Base-by-base conservation (phyloP, 2,888 invertebrate species). In the Eupithecia tripunctaria region DNA sequence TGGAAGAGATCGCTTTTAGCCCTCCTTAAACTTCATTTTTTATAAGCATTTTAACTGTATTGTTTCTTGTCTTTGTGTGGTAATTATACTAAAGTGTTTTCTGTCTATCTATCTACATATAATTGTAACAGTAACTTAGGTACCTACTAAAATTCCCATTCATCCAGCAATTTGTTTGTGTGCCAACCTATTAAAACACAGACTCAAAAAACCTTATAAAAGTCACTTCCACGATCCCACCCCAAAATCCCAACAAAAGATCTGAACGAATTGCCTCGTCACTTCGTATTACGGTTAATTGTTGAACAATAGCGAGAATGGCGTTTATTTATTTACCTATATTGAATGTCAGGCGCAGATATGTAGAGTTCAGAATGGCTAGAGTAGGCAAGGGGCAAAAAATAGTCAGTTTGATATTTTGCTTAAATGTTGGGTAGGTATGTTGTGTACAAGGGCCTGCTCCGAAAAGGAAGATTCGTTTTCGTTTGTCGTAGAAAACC, bases 241-340 rank as follows among this genome's bases (percentile, higher is more conserved):
- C 73, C 72, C 66, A 15, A 66, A n/a, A 27, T 63, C 36, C n/a
- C 27, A 43, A 72, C 72, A 68, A 67, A 70, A 60, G 60, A 70
- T 65, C 68, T 59, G 62, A 71, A 66, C 67, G 67, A 76, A 75
- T 75, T 67, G 71, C 70, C 74, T 77, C 74, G 79, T 79, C 79
- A 74, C 74, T 64, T 73, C 68, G 65, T 63, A 76, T 79, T 74
- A 78, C 29, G 2, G 77, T 82, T 91, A 91, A 91, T 90, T 89
- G 88, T 78, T 84, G 85, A 85, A 88, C 87, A 85, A 85, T 86
- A 85, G 83, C 82, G 79, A 85, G 82, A 82, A 82, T 79, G 70
- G 85, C 84, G 82, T 84, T 86, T 87, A 87, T 88, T 87, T 89
- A 87, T 89, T 88, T 88, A 87, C 87, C 84, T 85, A 83, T 82